A percentile compares a stretch with the other conserved stretches of the same genome.
phyloP scores from a whole-genome alignment of 2,113 vertebrate species.

The Cryptomyrus ogoouensis region DNA sequence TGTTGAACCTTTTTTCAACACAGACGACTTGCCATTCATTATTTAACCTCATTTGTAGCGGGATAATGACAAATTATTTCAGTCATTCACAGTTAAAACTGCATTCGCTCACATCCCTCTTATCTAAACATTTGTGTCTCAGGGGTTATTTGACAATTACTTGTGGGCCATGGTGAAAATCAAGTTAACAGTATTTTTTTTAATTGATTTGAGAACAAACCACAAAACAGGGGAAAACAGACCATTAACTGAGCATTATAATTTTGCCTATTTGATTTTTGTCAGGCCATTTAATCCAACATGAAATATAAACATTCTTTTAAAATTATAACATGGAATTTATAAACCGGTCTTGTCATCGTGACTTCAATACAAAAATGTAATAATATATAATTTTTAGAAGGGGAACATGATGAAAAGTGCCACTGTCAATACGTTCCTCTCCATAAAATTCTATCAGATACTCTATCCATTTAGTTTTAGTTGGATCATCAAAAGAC shows the following conservation, averaged over 20 bases:
- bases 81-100: not conserved
- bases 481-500: constrained; percentile 36
- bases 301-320: not conserved
- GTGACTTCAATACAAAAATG: not conserved
- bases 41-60: not conserved
- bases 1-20: not conserved
- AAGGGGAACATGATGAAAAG: not conserved
- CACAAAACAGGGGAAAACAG: not conserved
- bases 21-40: not conserved
- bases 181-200: constrained; percentile 9
- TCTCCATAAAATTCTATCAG: constrained; percentile 10
- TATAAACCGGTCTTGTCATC: not conserved
- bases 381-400: not conserved
- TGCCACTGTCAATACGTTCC: not conserved
- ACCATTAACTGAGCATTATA: constrained; percentile 11
- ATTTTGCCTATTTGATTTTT: not conserved
- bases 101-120: not conserved
- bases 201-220: constrained; percentile 12
- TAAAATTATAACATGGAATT: not conserved
- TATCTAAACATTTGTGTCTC: not conserved
- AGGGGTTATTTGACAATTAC: not conserved
- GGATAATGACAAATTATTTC: constrained; percentile 6
- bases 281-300: constrained; percentile 4
- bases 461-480: constrained; percentile 7
- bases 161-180: not conserved